Evolutionary conservation across 2,797 vertebrate species (phyloP).

Genomic region (Phaenicophaeus curvirostris): DNA sequence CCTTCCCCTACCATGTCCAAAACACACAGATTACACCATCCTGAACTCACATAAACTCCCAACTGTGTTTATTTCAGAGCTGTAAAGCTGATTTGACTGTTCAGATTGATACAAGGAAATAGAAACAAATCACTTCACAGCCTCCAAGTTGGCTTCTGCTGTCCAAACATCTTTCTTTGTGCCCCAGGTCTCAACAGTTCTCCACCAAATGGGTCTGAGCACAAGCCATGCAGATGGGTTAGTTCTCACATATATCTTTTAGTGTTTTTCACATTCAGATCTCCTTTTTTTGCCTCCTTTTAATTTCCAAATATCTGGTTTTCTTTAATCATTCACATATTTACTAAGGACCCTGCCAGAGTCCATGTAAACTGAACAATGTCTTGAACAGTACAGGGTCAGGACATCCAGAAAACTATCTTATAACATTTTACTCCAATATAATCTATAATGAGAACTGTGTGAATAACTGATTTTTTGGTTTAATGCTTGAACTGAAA

Average conservation of each 20-base stretch:
- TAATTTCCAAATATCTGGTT: neutral
- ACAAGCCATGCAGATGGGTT: neutral
- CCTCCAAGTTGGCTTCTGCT: constrained; percentile 40
- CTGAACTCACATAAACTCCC: constrained; percentile 29
- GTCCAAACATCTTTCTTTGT: constrained; percentile 45
- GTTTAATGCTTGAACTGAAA: neutral
- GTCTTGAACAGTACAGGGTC: neutral
- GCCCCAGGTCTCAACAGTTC: constrained; percentile 14
- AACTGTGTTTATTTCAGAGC: constrained; percentile 40
- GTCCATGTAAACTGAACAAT: neutral
- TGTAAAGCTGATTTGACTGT: constrained; percentile 33
- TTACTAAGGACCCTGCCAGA: neutral
- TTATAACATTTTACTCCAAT: neutral
- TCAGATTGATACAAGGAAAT: constrained; percentile 28
- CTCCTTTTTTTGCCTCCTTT: neutral
- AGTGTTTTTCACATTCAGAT: neutral
- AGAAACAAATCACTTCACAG: constrained; percentile 59
- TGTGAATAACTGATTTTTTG: neutral
- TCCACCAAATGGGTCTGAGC: neutral
- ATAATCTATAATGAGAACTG: neutral
- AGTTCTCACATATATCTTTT: neutral
- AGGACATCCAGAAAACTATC: neutral
- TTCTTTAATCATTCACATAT: neutral
- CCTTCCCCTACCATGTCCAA: constrained; percentile 23
- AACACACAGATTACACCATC: constrained; percentile 24